phyloP scores from a whole-genome alignment of 2,113 vertebrate genomes.

The Malaclemys terrapin region DNA sequence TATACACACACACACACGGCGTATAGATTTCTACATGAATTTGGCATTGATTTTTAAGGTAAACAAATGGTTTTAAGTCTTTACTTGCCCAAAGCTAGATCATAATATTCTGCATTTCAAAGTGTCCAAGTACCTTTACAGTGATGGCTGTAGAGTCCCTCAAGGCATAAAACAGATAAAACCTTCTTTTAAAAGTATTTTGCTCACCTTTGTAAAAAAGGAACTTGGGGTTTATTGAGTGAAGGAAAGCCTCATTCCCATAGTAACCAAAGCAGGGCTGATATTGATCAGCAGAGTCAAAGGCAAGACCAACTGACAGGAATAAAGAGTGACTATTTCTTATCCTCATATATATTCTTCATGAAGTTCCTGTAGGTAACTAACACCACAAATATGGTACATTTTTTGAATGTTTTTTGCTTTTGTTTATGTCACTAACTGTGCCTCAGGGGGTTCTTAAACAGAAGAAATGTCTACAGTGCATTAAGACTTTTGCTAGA shows the following conservation, averaged over 20 bases:
- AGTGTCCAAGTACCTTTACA: constrained; percentile 87
- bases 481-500: neutral
- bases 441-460: constrained; percentile 59
- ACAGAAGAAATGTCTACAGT: constrained; percentile 2
- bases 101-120: constrained; percentile 90
- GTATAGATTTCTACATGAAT: constrained; percentile 72
- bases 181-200: constrained; percentile 89
- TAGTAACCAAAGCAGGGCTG: constrained; percentile 80
- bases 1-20: neutral
- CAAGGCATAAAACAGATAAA: constrained; percentile 85
- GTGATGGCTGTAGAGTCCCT: constrained; percentile 83
- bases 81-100: constrained; percentile 90
- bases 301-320: constrained; percentile 79
- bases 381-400: constrained; percentile 68
- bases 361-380: constrained; percentile 76
- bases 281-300: constrained; percentile 85
- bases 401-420: constrained; percentile 22
- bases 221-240: constrained; percentile 86
- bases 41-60: constrained; percentile 92
- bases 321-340: constrained; percentile 79
- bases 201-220: constrained; percentile 87
- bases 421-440: constrained; percentile 56
- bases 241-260: constrained; percentile 78
- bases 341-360: constrained; percentile 76
- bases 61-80: constrained; percentile 92